Conservation (phyloP, 2,888 invertebrate species). For the Philereme vetulata region DNA sequence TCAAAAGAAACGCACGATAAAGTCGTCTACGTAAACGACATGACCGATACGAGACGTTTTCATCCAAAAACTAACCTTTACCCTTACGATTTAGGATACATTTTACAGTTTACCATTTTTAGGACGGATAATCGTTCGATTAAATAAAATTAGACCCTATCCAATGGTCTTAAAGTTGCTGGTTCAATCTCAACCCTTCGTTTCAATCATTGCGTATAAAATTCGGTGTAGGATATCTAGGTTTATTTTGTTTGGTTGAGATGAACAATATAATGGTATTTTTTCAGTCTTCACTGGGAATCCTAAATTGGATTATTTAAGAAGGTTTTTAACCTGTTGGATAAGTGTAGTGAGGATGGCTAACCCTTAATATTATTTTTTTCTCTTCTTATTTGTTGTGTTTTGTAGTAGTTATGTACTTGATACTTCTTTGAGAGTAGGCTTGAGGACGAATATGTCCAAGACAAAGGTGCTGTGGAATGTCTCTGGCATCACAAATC, state of each 20-base stretch:
- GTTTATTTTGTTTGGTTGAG: conserved; percentile 36
- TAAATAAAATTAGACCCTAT: conserved; percentile 27
- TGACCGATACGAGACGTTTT: conserved; percentile 20
- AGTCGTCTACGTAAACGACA: conserved; percentile 25
- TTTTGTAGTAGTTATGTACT: too few relatives aligned
- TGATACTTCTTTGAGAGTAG: too few relatives aligned
- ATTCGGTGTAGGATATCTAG: conserved; percentile 31
- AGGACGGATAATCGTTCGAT: conserved; percentile 22
- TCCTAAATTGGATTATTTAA: conserved; percentile 2
- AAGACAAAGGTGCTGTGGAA: too few relatives aligned
- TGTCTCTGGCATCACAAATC: too few relatives aligned
- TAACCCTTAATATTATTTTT: too few relatives aligned
- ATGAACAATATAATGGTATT: conserved; percentile 20
- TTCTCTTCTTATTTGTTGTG: too few relatives aligned
- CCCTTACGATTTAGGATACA: conserved; percentile 27
- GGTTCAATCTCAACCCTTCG: conserved; percentile 28
- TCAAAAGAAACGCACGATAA: conserved; percentile 21
- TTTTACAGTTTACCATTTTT: conserved; percentile 18
- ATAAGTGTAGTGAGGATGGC: too few relatives aligned
- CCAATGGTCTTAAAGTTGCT: conserved; percentile 12
- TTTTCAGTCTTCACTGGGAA: background rate
- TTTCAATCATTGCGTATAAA: conserved; percentile 42
- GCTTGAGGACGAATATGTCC: too few relatives aligned
- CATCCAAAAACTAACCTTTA: conserved; percentile 31
- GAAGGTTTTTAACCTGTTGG: too few relatives aligned